Evolutionary conservation across 2,888 invertebrate species (phyloP).

Genomic region (Eutolmus rufibarbis): DNA sequence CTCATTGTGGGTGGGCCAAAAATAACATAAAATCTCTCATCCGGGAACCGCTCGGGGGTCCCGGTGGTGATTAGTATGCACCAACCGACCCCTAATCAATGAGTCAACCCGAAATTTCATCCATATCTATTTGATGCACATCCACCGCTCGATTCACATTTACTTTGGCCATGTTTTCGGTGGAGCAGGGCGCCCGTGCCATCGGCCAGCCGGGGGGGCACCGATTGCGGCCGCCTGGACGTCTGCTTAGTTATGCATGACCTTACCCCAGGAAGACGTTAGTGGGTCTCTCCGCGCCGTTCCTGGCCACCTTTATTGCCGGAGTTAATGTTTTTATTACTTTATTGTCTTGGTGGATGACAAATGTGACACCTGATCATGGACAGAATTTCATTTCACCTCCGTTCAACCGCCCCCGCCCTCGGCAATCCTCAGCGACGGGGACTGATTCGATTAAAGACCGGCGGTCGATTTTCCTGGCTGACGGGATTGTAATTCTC

Average conservation of each 20-base stretch:
- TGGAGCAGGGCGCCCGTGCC: background rate
- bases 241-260: conserved; percentile 26
- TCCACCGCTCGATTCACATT: background rate
- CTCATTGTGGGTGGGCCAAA: conserved; percentile 23
- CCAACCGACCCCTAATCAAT: conserved; percentile 14
- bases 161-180: background rate
- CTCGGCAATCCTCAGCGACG: background rate
- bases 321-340: conserved; percentile 39
- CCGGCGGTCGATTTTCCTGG: background rate
- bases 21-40: background rate
- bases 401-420: background rate
- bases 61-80: conserved; percentile 12
- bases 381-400: conserved; percentile 35
- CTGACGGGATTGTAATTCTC: conserved; percentile 3
- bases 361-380: conserved; percentile 38
- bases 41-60: too few species aligned
- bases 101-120: conserved; percentile 22
- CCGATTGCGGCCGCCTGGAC: background rate
- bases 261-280: conserved; percentile 28
- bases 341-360: conserved; percentile 40
- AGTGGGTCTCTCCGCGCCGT: background rate
- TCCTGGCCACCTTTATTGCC: conserved; percentile 21
- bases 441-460: conserved; percentile 9
- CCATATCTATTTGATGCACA: conserved; percentile 33
- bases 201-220: background rate